Evolutionary conservation across 2,113 vertebrate species (phyloP).

Genomic region (Oreochromis aureus): DNA sequence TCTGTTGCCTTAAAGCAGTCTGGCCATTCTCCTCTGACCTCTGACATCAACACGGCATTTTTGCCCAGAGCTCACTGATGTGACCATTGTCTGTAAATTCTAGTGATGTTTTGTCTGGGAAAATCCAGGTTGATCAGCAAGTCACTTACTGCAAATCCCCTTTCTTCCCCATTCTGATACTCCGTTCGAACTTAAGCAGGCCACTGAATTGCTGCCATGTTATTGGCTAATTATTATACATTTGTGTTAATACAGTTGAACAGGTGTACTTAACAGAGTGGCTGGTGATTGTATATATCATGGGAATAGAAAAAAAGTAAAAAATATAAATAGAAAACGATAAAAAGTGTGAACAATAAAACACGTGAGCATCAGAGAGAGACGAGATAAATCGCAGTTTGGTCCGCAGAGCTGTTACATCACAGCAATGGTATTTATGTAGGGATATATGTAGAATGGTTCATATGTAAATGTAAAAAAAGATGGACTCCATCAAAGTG

Average conservation of each 20-base stretch:
- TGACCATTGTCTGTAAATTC: not conserved
- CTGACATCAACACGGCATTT: not conserved
- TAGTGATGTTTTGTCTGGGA: not conserved
- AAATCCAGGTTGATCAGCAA: not conserved
- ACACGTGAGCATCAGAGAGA: not conserved
- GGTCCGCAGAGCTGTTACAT: not conserved
- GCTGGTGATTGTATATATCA: not conserved
- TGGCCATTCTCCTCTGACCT: not conserved
- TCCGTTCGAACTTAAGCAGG: not conserved
- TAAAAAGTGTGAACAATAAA: not conserved
- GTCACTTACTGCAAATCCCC: not conserved
- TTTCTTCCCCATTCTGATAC: not conserved
- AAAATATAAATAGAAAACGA: not conserved
- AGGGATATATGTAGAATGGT: not conserved
- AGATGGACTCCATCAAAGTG: not conserved
- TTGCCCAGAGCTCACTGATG: not conserved
- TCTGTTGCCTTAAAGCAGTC: not conserved
- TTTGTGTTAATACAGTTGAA: not conserved
- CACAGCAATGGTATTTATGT: not conserved
- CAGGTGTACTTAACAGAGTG: not conserved
- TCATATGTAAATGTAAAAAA: not conserved
- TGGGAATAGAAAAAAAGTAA: not conserved
- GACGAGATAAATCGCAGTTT: not conserved
- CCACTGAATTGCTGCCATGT: not conserved
- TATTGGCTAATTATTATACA: not conserved